A percentile compares a stretch with the other conserved stretches of the same genome.
phyloP scores from a whole-genome alignment of 2,113 vertebrate species.

The Pluvianellus socialis region DNA sequence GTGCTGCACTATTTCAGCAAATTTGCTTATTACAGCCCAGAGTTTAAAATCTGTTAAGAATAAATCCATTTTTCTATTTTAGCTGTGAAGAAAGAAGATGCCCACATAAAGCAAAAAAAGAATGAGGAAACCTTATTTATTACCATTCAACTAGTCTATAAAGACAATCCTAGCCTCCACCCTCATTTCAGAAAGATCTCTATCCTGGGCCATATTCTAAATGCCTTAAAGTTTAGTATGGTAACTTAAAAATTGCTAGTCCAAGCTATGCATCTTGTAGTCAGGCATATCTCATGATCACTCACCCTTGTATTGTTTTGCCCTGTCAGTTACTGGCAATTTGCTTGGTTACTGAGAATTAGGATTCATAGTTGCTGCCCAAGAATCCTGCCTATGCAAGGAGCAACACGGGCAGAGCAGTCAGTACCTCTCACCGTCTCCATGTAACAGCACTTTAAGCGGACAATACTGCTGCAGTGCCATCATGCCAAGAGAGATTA shows the following conservation, averaged over 20 bases:
- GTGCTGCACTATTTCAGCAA: background rate
- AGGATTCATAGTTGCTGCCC: background rate
- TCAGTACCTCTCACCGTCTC: background rate
- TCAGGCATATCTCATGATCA: background rate
- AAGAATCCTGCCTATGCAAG: background rate
- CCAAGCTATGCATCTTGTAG: background rate
- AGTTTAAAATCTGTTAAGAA: background rate
- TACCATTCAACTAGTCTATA: background rate
- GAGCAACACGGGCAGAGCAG: background rate
- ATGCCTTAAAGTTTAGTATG: background rate
- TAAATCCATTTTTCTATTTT: background rate
- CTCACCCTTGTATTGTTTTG: background rate
- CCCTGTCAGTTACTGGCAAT: background rate
- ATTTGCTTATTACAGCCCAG: background rate
- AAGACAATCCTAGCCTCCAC: background rate
- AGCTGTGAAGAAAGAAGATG: background rate
- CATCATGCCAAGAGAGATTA: background rate
- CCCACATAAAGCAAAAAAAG: background rate
- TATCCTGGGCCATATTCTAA: background rate
- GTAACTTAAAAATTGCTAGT: background rate
- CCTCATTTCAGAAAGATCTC: background rate
- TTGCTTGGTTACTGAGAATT: background rate
- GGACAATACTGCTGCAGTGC: background rate
- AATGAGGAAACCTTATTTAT: background rate
- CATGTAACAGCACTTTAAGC: rapidly evolving